phyloP scores from a whole-genome alignment of 2,888 invertebrate species.

The Chrysina gloriosa region DNA sequence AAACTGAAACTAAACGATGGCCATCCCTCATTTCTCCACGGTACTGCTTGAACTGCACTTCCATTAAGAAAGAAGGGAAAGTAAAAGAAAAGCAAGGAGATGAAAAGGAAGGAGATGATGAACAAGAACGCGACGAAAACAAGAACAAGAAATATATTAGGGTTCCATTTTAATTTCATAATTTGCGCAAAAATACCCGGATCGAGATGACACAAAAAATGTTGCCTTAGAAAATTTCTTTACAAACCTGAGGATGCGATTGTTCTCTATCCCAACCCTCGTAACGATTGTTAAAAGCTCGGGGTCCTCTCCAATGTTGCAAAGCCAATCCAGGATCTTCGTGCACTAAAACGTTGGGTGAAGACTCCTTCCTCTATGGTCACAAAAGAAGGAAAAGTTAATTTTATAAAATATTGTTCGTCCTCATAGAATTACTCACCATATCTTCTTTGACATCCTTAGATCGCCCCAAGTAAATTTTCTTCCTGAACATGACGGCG shows the following conservation, averaged over 20 bases:
- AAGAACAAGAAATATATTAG: no score
- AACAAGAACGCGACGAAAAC: no score
- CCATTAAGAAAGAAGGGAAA: no score
- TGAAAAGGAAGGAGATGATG: no score
- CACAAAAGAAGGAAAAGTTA: slow-evolving; percentile 26
- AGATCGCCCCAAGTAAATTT: slow-evolving; percentile 73
- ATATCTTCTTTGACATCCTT: slow-evolving; percentile 80
- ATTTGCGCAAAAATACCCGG: not conserved
- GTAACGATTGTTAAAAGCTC: slow-evolving; percentile 84
- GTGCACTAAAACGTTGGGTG: slow-evolving; percentile 74
- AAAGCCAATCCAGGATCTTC: slow-evolving; percentile 76
- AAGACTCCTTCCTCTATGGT: slow-evolving; percentile 76
- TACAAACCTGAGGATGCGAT: slow-evolving; percentile 63
- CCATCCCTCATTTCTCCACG: no score
- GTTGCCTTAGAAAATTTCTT: not conserved
- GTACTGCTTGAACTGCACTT: no score
- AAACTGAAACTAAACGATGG: no score
- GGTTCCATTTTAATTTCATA: no score
- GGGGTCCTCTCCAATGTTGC: slow-evolving; percentile 85
- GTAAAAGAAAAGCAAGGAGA: no score
- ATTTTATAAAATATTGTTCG: slow-evolving; percentile 53
- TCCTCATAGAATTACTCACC: slow-evolving; percentile 70
- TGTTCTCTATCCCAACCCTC: slow-evolving; percentile 81
- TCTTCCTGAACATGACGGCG: slow-evolving; percentile 78
- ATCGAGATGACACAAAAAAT: not conserved